Base-by-base conservation (phyloP, 2,797 vertebrate species). In the Ctenopoma multispine region DNA sequence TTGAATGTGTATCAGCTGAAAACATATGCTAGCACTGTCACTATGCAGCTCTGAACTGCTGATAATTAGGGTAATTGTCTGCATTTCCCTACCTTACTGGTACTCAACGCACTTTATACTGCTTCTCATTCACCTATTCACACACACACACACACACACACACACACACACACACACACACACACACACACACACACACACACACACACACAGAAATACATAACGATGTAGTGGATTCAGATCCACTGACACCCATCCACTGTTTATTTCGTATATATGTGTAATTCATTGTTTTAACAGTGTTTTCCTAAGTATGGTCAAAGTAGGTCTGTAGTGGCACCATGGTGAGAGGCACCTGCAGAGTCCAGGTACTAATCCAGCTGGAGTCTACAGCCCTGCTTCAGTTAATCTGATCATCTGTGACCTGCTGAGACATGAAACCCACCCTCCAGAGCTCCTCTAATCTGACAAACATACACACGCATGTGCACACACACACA, bases 361-460 rank as follows among this genome's bases (percentile, higher is more conserved):
- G 71, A 84, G 81, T 36, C 73, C 69, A 50, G 75, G 77, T 78
- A 69, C 73, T 91, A 93, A 93, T 90, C 90, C 87, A 78, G 69
- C 62, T 74, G 46, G 74, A 89, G 80, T 55, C 74, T 73, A 60
- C 55, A 80, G 71, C 75, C 79, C 84, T 74, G 83, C 89, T 90
- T 58, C 67, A 72, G 83, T 81, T 92, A 91, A 93, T 92, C 91
- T 91, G 90, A 92, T 93, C 90, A 91, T 93, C 89, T 89, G 91
- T 90, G 87, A 92, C 90, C 90, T 91, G 92, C 91, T 92, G 91
- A 93, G 89, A 90, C 91, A 92, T 91, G 85, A 89, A 91, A 90
- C 89, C 87, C 79, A 88, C 82, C 82, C 75, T 81, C 50, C 51
- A 79, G 76, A 90, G 81, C 86, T 83, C 67, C 64, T 86, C 49